Conservation (phyloP, 2,113 vertebrate species). For the Heliornis fulica region DNA sequence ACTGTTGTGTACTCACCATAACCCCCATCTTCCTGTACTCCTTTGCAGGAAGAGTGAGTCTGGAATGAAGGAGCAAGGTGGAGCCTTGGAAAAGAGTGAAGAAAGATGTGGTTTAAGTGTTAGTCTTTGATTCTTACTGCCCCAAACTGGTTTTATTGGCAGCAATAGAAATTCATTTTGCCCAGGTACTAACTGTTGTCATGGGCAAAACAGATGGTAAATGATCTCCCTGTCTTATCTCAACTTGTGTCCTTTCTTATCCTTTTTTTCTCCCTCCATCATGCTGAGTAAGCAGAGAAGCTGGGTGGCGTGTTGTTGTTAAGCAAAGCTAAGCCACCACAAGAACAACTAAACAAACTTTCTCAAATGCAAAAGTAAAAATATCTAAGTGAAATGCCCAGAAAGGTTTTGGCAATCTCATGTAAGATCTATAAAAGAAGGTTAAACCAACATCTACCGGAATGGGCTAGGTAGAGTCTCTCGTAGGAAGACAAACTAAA, state of each 20-base stretch:
- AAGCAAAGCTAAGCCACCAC: background rate
- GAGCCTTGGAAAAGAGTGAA: background rate
- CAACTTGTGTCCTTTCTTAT: background rate
- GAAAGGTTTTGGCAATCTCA: background rate
- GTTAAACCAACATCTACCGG: background rate
- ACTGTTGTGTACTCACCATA: background rate
- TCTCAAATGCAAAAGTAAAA: background rate
- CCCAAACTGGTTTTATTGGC: background rate
- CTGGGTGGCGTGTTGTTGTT: background rate
- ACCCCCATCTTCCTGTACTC: fast-evolving
- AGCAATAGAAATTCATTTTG: background rate
- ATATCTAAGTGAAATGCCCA: background rate
- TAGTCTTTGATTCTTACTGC: background rate
- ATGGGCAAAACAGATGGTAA: too few relatives aligned
- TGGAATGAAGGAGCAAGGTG: background rate
- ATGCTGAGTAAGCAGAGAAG: background rate
- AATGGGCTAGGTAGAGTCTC: background rate
- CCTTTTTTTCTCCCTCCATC: background rate
- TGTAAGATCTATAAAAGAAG: background rate
- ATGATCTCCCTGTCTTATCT: background rate
- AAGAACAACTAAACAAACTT: background rate
- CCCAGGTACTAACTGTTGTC: too few relatives aligned
- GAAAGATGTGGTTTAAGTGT: background rate
- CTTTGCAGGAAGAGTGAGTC: fast-evolving
- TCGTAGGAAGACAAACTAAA: background rate